These are phyloP conservation scores for Psophia crepitans DNA, from an alignment of 2,113 vertebrate species.

Conservation along the genomic window DNA sequence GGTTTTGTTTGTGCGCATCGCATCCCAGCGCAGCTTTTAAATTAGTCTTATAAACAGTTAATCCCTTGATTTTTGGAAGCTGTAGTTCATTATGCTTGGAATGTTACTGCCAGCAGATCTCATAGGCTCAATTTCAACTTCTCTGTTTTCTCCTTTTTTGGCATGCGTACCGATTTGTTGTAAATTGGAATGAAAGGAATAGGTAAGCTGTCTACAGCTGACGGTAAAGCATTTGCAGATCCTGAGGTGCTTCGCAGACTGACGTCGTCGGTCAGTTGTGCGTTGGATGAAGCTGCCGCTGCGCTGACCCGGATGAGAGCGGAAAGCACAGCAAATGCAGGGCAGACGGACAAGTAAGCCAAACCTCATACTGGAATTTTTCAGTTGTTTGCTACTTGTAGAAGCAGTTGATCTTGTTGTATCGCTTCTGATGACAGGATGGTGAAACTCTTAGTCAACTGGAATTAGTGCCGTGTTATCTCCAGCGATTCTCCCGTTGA, in stretches of 20 bases:
- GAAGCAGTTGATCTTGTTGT: neutral
- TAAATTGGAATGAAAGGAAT: slow-evolving; percentile 81
- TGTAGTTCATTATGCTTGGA: neutral
- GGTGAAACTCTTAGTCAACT: neutral
- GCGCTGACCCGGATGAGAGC: slow-evolving; percentile 98
- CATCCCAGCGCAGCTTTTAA: neutral
- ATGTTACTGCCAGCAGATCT: neutral
- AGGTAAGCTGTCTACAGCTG: slow-evolving; percentile 98
- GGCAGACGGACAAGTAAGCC: slow-evolving; percentile 98
- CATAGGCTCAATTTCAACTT: neutral
- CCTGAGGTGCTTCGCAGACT: slow-evolving; percentile 96
- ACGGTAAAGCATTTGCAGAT: slow-evolving; percentile 99
- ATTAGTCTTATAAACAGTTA: accelerated
- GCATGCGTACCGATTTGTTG: neutral
- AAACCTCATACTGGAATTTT: accelerated
- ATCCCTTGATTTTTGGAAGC: neutral
- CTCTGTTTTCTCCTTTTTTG: slow-evolving; percentile 29
- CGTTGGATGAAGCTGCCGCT: slow-evolving; percentile 97
- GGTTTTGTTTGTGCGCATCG: neutral
- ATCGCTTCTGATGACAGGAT: accelerated
- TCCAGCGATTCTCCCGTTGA: neutral
- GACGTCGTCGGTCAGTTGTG: slow-evolving; percentile 97
- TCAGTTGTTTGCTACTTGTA: neutral
- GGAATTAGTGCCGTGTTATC: neutral
- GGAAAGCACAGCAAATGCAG: slow-evolving; percentile 93